phyloP scores from a whole-genome alignment of 2,888 invertebrate genomes.

The Dione juno region DNA sequence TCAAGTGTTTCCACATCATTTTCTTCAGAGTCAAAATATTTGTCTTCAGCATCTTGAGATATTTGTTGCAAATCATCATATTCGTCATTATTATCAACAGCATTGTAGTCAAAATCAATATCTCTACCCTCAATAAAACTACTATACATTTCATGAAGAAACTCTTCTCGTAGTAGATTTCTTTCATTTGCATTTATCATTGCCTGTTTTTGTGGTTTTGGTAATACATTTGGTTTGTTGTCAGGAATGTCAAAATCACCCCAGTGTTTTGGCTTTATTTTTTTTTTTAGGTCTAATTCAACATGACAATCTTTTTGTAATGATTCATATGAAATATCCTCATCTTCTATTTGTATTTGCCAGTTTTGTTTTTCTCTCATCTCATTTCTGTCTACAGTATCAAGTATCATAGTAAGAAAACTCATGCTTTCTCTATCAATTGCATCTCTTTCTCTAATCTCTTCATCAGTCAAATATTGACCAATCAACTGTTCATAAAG shows the following conservation, averaged over 20 bases:
- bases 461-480: conserved; percentile 90
- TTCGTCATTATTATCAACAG: conserved; percentile 91
- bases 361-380: conserved; percentile 85
- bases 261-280: conserved; percentile 67
- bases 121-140: conserved; percentile 93
- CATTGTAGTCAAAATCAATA: conserved; percentile 90
- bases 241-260: conserved; percentile 82
- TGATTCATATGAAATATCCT: conserved; percentile 59
- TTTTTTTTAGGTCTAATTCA: conserved; percentile 32
- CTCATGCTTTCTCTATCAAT: conserved; percentile 83
- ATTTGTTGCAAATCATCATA: conserved; percentile 89
- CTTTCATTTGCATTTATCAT: conserved; percentile 84
- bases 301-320: not conserved
- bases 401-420: conserved; percentile 90
- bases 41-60: conserved; percentile 92
- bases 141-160: conserved; percentile 92
- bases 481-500: conserved; percentile 96
- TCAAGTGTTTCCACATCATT: conserved; percentile 82
- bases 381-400: conserved; percentile 90
- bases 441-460: conserved; percentile 86
- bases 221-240: conserved; percentile 59
- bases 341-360: conserved; percentile 85
- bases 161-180: conserved; percentile 89
- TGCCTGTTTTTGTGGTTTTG: conserved; percentile 61
- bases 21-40: conserved; percentile 94